These are phyloP conservation scores for Synaphobranchus kaupii DNA, from an alignment of 2,797 vertebrate species.

Conservation along the genomic window DNA sequence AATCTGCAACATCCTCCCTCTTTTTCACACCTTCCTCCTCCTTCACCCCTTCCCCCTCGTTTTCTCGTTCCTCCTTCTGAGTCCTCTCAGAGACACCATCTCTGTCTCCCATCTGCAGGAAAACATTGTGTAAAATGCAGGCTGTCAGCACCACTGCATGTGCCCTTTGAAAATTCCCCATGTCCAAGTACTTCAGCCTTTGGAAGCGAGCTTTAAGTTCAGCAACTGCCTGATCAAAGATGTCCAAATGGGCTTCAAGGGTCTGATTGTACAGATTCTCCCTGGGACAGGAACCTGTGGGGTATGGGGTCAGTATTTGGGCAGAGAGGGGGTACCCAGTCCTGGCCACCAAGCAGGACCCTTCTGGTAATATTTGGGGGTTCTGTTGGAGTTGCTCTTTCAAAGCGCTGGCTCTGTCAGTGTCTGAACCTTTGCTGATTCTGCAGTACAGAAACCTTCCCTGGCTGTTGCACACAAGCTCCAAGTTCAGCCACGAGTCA, in stretches of 20 bases:
- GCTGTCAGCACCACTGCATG: conserved; percentile 63
- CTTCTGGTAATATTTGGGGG: conserved; percentile 61
- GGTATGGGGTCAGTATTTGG: conserved; percentile 67
- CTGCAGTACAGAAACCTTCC: conserved; percentile 69
- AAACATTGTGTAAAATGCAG: conserved; percentile 72
- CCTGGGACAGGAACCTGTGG: conserved; percentile 41
- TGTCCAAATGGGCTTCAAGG: conserved; percentile 56
- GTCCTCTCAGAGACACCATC: conserved; percentile 51
- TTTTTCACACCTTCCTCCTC: conserved; percentile 57
- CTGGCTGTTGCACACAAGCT: conserved; percentile 62
- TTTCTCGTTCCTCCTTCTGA: not conserved
- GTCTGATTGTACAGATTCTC: conserved; percentile 68
- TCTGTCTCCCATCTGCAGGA: conserved; percentile 59
- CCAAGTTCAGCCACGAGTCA: conserved; percentile 71
- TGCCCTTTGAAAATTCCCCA: conserved; percentile 66
- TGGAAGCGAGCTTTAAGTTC: conserved; percentile 67
- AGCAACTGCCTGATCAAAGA: conserved; percentile 61
- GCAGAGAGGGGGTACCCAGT: conserved; percentile 63
- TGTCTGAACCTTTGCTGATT: conserved; percentile 61
- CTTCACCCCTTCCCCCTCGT: conserved; percentile 45
- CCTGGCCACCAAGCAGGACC: conserved; percentile 64
- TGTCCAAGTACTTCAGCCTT: conserved; percentile 68
- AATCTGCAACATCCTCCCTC: conserved; percentile 58
- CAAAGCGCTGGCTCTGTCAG: conserved; percentile 55
- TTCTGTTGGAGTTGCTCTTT: conserved; percentile 56